Conservation (phyloP, 2,888 invertebrate species). For the Octodonta nipae region DNA sequence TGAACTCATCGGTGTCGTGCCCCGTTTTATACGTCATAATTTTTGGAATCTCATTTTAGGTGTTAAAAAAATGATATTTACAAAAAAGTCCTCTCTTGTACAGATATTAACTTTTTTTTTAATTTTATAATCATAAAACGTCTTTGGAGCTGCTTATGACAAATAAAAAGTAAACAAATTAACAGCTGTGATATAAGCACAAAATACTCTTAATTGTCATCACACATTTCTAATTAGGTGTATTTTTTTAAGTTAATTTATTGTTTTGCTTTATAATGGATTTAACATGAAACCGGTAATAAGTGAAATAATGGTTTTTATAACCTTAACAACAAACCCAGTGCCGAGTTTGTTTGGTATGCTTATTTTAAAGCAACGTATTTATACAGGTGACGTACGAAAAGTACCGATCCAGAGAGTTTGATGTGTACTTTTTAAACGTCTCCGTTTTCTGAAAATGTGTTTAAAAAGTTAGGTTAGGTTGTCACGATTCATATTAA, state of each 20-base stretch:
- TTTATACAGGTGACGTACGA: conserved; percentile 3
- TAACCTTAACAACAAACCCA: too few relatives aligned
- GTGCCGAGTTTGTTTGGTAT: too few relatives aligned
- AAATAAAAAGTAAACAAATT: conserved; percentile 20
- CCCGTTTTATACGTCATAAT: not conserved
- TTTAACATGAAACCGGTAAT: not conserved
- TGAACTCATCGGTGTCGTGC: too few relatives aligned
- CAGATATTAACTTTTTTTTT: conserved; percentile 6
- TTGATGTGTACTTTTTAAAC: too few relatives aligned
- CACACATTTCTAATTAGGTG: conserved; percentile 16
- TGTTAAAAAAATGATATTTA: too few relatives aligned
- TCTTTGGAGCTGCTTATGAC: conserved; percentile 19
- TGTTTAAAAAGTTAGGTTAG: too few relatives aligned
- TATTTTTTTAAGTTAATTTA: conserved; percentile 14
- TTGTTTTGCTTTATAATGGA: conserved; percentile 8
- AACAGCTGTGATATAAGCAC: conserved; percentile 30
- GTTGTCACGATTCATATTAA: too few relatives aligned
- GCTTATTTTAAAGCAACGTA: conserved; percentile 14
- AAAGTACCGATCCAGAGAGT: too few relatives aligned
- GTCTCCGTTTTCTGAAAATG: too few relatives aligned
- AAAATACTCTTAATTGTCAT: conserved; percentile 21
- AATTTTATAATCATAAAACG: conserved; percentile 8
- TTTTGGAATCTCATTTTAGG: conserved; percentile 1
- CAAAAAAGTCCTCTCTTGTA: not conserved
- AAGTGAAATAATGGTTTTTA: too few relatives aligned